phyloP scores from a whole-genome alignment of 2,888 invertebrate species.

The Tenthredo mesomela region DNA sequence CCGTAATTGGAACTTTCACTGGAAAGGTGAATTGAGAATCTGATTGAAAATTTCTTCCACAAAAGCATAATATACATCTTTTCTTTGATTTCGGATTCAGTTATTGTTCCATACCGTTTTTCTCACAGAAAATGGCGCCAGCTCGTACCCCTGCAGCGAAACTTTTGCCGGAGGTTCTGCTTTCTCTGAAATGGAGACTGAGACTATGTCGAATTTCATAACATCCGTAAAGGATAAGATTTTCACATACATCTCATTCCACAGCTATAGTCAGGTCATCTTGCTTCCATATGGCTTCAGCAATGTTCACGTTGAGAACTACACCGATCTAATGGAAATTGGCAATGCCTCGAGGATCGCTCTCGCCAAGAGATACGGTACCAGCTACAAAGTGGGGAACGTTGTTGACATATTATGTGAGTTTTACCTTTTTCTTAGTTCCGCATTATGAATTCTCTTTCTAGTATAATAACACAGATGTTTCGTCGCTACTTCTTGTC shows the following conservation, averaged over 20 bases:
- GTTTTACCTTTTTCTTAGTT: constrained; percentile 32
- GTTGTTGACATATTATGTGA: constrained; percentile 66
- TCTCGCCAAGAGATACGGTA: constrained; percentile 75
- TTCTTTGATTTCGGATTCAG: not conserved
- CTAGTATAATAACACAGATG: not conserved
- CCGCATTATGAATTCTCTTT: not conserved
- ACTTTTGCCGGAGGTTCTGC: constrained; percentile 80
- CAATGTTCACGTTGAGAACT: constrained; percentile 77
- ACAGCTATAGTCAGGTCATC: constrained; percentile 83
- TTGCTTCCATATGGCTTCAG: constrained; percentile 82
- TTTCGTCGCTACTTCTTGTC: not conserved
- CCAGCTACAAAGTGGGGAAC: constrained; percentile 62
- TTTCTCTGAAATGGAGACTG: constrained; percentile 82
- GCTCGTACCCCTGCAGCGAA: constrained; percentile 74
- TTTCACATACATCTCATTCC: constrained; percentile 81
- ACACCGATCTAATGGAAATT: constrained; percentile 77
- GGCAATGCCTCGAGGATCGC: constrained; percentile 63
- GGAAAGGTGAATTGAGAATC: constrained; percentile 78
- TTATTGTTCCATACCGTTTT: not conserved
- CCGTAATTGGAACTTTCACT: constrained; percentile 84
- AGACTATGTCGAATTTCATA: constrained; percentile 78
- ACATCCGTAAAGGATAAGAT: constrained; percentile 76
- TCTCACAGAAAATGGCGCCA: constrained; percentile 79
- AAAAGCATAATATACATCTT: not conserved
- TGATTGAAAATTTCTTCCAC: not conserved